Conservation (phyloP, 2,888 invertebrate species). For the Torymus auratus region DNA sequence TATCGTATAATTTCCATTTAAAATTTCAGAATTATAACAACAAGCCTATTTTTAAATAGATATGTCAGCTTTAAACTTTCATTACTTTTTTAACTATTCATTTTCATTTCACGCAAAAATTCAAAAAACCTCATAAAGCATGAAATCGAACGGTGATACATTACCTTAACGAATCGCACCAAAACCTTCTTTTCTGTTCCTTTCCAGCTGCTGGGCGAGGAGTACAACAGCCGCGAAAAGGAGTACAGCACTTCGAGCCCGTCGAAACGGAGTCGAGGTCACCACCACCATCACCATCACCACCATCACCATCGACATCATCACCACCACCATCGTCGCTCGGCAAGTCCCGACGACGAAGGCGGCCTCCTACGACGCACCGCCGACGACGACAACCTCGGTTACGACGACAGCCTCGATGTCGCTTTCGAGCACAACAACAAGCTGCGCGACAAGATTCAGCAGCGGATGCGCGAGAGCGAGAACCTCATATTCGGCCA, state of each 20-base stretch:
- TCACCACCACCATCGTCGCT: slow-evolving; percentile 64
- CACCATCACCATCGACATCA: slow-evolving; percentile 52
- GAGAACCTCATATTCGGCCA: slow-evolving; percentile 72
- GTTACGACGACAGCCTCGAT: slow-evolving; percentile 74
- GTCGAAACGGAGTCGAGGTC: slow-evolving; percentile 36
- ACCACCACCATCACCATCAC: slow-evolving; percentile 54
- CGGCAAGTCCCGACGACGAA: slow-evolving; percentile 66
- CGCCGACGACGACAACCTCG: slow-evolving; percentile 65
- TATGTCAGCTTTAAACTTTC: no score
- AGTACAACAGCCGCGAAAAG: slow-evolving; percentile 70
- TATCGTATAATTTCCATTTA: no score
- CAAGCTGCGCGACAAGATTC: slow-evolving; percentile 74
- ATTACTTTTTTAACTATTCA: no score
- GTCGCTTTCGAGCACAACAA: slow-evolving; percentile 75
- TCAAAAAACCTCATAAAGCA: slow-evolving; percentile 4
- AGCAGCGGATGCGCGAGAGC: slow-evolving; percentile 74
- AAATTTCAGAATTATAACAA: no score
- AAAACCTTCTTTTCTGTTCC: slow-evolving; percentile 51
- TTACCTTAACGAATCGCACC: neutral
- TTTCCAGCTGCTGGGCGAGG: slow-evolving; percentile 73
- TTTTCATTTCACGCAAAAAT: no score
- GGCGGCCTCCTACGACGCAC: slow-evolving; percentile 68
- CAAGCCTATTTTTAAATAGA: no score
- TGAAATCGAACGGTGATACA: neutral
- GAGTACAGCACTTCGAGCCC: slow-evolving; percentile 60